Evolutionary conservation across 2,797 vertebrate species (phyloP), one percentile per base, ranked within the genome.

Genomic region (Siniperca scherzeri): DNA sequence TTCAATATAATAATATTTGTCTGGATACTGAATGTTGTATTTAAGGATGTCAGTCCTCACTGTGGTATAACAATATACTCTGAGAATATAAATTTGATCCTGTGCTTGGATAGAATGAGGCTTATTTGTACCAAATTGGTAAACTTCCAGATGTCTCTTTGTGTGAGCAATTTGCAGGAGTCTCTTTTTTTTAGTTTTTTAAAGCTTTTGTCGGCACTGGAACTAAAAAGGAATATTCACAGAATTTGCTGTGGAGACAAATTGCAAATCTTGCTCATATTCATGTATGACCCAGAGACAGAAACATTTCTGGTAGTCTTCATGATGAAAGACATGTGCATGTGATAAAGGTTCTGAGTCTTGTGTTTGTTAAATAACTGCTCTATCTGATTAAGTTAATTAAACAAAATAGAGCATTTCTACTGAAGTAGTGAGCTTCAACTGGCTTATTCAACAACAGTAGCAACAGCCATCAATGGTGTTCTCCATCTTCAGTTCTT

Each of bases 401-500:
- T 80, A 78, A 77, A 36, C 21, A 53, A 71, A 71, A 25, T 56
- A 40, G 53, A 75, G 25, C 36, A 53, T 72, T 86, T 68, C n/a
- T 69, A 22, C 30, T 59, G 22, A 62, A 69, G 46, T 36, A 44
- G 25, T 70, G 3, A 57, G 30, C 36, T 71, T 79, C 52, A 60
- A 16, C 42, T 57, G 17, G 38, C 53, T 81, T 64, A 44, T 69
- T 80, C 65, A 71, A 27, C 67, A 57, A 21, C 64, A 66, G 33
- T 12, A 72, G 27, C 62, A 60, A 33, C 2, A 33, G 42, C 68
- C 57, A 75, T 86, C 74, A 68, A 21, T 56, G 52, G 40, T 22
- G 7, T 84, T 88, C 60, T 60, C 61, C 62, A 69, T 78, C 77
- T 74, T 70, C 52, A 55, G 42, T 74, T 78, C 72, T 77, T 64